phyloP scores from a whole-genome alignment of 2,888 invertebrate genomes.

The Nomada flava region DNA sequence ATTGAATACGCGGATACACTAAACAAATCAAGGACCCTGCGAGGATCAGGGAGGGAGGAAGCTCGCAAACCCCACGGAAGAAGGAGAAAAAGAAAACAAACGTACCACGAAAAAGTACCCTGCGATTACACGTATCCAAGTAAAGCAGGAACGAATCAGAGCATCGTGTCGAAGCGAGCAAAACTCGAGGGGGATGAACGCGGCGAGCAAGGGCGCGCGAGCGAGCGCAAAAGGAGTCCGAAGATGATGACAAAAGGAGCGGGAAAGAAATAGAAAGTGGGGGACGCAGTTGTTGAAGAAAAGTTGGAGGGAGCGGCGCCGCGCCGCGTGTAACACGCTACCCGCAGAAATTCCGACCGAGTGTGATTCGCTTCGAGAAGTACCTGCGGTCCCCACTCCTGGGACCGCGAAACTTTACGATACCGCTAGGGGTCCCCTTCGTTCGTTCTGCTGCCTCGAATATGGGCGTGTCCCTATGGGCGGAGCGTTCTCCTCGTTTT shows the following conservation, averaged over 20 bases:
- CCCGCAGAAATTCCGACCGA: constrained; percentile 68
- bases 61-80: not conserved
- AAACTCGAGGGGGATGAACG: not conserved
- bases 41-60: not conserved
- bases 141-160: not conserved
- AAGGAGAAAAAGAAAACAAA: not conserved
- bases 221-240: not conserved
- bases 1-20: no score
- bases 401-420: not conserved
- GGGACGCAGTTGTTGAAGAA: not conserved
- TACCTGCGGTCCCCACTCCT: constrained; percentile 21
- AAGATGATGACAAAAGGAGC: not conserved
- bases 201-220: not conserved
- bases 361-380: constrained; percentile 49
- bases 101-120: no score
- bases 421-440: not conserved
- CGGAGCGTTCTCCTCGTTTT: constrained; percentile 38
- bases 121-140: not conserved
- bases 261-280: constrained; percentile 9
- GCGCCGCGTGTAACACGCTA: constrained; percentile 29
- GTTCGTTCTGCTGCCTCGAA: constrained; percentile 3
- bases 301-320: not conserved
- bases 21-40: not conserved
- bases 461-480: constrained; percentile 39
- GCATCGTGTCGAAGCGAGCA: not conserved